These are phyloP conservation scores for Willowsia nigromaculata DNA, from an alignment of 2,888 invertebrate genomes.

Conservation along the genomic window DNA sequence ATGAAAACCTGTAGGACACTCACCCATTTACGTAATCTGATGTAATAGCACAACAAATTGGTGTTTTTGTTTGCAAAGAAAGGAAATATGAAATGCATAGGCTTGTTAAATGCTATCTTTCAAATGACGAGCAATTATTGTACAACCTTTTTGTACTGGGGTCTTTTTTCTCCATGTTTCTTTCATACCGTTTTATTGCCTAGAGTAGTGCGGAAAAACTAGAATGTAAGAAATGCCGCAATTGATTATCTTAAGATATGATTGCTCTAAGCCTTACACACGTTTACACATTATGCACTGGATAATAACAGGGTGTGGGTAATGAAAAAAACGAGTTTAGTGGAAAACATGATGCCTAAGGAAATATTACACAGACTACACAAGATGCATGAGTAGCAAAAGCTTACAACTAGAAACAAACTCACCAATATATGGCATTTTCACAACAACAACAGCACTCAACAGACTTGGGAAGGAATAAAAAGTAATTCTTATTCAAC, in stretches of 20 bases:
- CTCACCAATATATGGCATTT: background rate
- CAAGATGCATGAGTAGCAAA: background rate
- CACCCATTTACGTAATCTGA: no score
- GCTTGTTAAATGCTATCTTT: no score
- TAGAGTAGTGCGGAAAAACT: background rate
- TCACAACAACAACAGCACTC: background rate
- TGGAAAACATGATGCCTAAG: background rate
- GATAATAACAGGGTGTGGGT: slow-evolving; percentile 41
- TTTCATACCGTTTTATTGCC: background rate
- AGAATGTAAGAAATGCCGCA: background rate
- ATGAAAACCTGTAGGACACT: no score
- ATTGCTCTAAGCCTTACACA: background rate
- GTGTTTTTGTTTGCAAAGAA: no score
- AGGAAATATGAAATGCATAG: no score
- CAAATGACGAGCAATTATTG: no score
- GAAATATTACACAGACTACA: background rate
- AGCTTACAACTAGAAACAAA: background rate
- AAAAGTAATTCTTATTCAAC: background rate
- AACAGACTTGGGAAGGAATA: background rate
- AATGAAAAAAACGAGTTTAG: slow-evolving; percentile 13
- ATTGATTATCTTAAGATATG: background rate
- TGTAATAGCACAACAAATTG: no score
- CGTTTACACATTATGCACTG: slow-evolving; percentile 23
- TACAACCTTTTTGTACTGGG: no score
- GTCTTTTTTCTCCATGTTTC: background rate